Base-by-base conservation (phyloP, 2,888 invertebrate genomes). In the Strigamia transsilvanica region DNA sequence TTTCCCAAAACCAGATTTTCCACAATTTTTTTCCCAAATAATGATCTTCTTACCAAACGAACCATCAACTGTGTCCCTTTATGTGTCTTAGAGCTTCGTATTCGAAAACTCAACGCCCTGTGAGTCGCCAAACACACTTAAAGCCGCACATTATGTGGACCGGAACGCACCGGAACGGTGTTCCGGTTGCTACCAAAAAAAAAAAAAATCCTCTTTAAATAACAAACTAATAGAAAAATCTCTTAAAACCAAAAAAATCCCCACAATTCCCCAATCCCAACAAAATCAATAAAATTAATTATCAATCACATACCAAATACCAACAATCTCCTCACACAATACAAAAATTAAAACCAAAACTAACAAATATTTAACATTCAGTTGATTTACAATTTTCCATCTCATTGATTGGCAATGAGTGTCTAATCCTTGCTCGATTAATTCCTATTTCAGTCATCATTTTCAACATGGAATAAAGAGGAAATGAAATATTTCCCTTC, bases 341-440 rank as follows among this genome's bases (percentile, higher is more conserved):
- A 15, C 2, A 42, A 42, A 1, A 15, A 1, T 5, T 15, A 4
- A 13, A 46, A 46, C 2, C 5, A 12, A 13, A 46, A 46, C 46
- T 46, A 15, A 46, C 12, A 46, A 46, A 46, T 46, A 4, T 46
- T 46, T 46, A 46, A 46, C 46, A 46, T n/a, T 46, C 0, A 46
- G 15, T 46, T 46, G 15, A 13, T 5, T 46, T 46, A 15, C 4
- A 12, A 21, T 66, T 66, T 23, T 66, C 10, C 9, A 23, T 66
- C 12, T 23, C 21, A 66, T 23, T 23, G 23, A 46, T 46, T 46
- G 46, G 46, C 46, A 46, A 66, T 66, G 23, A 23, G 2, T 66
- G 61, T 23, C 23, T 66, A 66, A 66, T 66, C 61, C 61, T 66
- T 66, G 61, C 18, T 66, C 61, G 61, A 66, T 66, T 66, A 66